phyloP scores from a whole-genome alignment of 2,797 vertebrate genomes.

The Pyrocephalus nanus region DNA sequence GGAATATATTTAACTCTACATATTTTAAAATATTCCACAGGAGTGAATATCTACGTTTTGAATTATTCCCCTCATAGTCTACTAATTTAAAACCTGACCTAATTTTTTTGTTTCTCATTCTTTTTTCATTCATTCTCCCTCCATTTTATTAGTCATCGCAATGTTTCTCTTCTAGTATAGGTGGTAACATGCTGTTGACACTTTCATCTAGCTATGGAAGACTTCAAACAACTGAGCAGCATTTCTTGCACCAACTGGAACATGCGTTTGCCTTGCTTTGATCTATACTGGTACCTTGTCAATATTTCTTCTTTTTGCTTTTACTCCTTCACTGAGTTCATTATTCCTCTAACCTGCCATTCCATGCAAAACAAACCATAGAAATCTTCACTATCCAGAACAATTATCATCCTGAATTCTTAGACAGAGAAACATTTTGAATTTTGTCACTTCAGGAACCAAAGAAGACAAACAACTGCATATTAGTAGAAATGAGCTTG shows the following conservation, averaged over 20 bases:
- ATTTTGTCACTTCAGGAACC: neutral
- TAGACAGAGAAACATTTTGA: constrained; percentile 12
- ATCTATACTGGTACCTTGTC: neutral
- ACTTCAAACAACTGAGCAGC: neutral
- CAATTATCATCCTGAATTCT: neutral
- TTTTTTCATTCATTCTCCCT: neutral
- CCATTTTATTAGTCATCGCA: neutral
- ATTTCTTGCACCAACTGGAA: neutral
- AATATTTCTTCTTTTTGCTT: neutral
- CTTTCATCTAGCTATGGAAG: neutral
- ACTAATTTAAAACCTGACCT: neutral
- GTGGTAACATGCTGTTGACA: neutral
- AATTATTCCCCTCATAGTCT: neutral
- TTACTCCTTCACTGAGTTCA: neutral
- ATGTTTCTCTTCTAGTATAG: neutral
- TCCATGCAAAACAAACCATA: neutral
- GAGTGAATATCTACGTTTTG: neutral
- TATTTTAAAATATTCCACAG: neutral
- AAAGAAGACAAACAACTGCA: constrained; percentile 37
- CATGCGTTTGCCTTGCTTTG: neutral
- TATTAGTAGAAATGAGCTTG: neutral
- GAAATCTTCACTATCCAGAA: neutral
- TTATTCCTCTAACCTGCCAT: neutral
- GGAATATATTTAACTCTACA: neutral
- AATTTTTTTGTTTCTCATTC: neutral